Evolutionary conservation across 2,113 vertebrate genomes (phyloP).

Genomic region (Sapayoa aenigma): DNA sequence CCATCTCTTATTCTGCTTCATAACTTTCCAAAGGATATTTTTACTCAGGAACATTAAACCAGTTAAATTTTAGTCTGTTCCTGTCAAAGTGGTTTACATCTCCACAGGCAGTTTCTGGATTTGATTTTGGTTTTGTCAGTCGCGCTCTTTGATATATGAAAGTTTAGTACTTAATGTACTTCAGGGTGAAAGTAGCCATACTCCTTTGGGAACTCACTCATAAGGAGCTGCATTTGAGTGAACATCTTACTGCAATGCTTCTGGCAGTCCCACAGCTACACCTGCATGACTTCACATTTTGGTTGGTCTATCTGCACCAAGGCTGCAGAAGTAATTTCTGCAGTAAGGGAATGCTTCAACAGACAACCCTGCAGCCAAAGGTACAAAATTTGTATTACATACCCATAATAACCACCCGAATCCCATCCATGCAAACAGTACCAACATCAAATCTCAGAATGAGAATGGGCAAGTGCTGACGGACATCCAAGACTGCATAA

Average conservation of each 20-base stretch:
- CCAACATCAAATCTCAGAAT: neutral
- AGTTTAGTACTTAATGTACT: neutral
- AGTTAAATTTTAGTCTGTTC: neutral
- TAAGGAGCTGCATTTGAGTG: neutral
- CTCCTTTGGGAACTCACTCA: neutral
- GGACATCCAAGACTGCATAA: fast-evolving
- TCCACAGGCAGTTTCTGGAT: neutral
- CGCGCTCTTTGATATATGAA: neutral
- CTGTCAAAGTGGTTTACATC: neutral
- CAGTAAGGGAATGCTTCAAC: neutral
- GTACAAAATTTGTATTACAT: fast-evolving
- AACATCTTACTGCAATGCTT: neutral
- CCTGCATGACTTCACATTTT: neutral
- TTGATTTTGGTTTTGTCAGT: neutral
- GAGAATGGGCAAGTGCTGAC: neutral
- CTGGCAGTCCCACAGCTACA: fast-evolving
- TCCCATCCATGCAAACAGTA: neutral
- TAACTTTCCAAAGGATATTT: slow-evolving; percentile 15
- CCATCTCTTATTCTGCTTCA: neutral
- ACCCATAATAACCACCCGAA: too few species aligned
- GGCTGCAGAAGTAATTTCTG: neutral
- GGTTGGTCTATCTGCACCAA: neutral
- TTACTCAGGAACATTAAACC: neutral
- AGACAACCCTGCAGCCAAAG: neutral
- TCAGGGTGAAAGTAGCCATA: neutral